Evolutionary conservation across 2,113 vertebrate species (phyloP), one percentile per base, ranked within the genome.

Genomic region (Chauna torquata): DNA sequence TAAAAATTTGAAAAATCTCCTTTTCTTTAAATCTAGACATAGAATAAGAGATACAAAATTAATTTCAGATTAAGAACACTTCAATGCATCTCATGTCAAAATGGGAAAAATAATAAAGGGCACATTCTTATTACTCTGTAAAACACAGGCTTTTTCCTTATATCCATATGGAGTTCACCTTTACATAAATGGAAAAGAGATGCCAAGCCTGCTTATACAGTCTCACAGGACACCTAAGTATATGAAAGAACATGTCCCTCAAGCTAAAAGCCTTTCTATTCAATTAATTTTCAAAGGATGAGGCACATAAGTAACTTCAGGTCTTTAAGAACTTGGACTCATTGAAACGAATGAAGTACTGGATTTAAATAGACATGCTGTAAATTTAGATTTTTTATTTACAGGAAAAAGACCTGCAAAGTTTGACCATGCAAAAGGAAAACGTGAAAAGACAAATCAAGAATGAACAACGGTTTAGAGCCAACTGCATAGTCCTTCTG

Each of bases 401-500:
- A 47, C 25, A 72, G 44, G 5, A 65, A 57, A 76, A 20, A 45
- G 16, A 50, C 11, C 32, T 62, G 36, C 7, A 74, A 92, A 88
- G 11, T 57, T 58, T 88, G 32, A 5, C 8, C 14, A n/a, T 6
- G 8, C 7, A 61, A 57, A 62, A 77, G 8, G 6, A 45, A 86
- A 88, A 42, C 2, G 3, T 22, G 15, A 45, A 72, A 61, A 49
- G 34, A 9, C 16, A 72, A 55, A 17, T 12, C 4, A 30, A 80
- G 72, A 72, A 7, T 5, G 14, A 84, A 66, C 11, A 32, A 81
- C 70, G 15, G 12, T 55, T 89, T 78, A 36, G 44, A 89, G 16
- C 7, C 64, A 8, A 59, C 0, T 1, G 16, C 19, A 28, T 3
- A 42, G 18, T n/a, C 47, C 25, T 92, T n/a, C 0, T 1, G 16